Evolutionary conservation across 2,797 vertebrate genomes (phyloP).

Genomic region (Ficedula albicollis): DNA sequence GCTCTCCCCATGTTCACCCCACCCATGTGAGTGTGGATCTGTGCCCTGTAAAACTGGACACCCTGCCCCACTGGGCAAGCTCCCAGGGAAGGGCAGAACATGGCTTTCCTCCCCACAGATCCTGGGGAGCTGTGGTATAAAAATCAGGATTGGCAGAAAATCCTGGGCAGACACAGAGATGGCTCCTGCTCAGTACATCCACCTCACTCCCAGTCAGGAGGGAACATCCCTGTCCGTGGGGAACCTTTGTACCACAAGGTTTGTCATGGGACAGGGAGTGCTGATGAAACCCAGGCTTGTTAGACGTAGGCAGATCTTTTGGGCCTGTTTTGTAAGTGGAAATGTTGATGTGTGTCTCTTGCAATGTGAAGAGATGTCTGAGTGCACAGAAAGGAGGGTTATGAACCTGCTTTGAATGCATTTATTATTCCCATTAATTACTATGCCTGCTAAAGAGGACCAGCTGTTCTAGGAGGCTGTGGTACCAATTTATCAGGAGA

Average conservation of each 20-base stretch:
- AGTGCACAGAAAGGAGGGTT: slow-evolving; percentile 49
- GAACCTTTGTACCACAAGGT: not conserved
- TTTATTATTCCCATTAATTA: slow-evolving; percentile 76
- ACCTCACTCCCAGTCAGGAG: not conserved
- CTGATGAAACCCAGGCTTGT: slow-evolving; percentile 7
- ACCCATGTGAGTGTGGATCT: not conserved
- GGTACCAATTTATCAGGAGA: slow-evolving; percentile 68
- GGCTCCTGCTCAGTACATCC: not conserved
- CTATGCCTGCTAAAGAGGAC: slow-evolving; percentile 71
- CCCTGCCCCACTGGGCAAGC: not conserved
- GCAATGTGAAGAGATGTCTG: slow-evolving; percentile 58
- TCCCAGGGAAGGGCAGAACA: not conserved
- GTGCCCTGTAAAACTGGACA: not conserved
- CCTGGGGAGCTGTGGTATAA: not conserved
- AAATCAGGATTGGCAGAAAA: not conserved
- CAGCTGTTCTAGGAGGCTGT: slow-evolving; percentile 71
- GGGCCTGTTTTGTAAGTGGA: slow-evolving; percentile 30
- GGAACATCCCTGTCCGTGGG: not conserved
- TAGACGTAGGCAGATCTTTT: not conserved
- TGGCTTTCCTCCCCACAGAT: not conserved
- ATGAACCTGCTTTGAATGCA: slow-evolving; percentile 66
- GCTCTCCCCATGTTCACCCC: not conserved
- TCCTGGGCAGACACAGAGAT: not conserved
- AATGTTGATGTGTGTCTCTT: slow-evolving; percentile 50
- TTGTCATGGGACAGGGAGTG: not conserved